Percentiles rank a stretch among this genome's conserved stretches.
Evolutionary conservation across 2,797 vertebrate species (phyloP).

Genomic region (Manis crassicaudata): DNA sequence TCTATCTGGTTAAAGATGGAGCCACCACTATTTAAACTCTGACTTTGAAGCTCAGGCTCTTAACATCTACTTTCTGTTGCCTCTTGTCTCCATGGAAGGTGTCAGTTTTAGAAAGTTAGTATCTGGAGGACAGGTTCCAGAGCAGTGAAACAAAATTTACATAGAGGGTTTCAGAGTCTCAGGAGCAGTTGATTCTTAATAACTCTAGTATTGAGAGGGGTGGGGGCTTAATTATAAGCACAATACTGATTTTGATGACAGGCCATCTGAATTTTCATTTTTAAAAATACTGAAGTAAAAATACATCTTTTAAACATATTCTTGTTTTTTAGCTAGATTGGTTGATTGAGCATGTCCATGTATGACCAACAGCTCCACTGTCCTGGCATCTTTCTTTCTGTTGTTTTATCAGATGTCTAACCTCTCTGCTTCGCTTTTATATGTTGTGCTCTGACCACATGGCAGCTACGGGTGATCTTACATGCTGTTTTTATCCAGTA

Average conservation of each 20-base stretch:
- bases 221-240: background rate
- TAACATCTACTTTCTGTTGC: background rate
- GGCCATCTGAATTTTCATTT: conserved; percentile 45
- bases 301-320: conserved; percentile 12
- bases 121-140: background rate
- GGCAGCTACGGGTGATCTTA: conserved; percentile 21
- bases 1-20: background rate
- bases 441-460: background rate
- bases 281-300: conserved; percentile 31
- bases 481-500: background rate
- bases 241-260: conserved; percentile 14
- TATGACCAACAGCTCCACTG: background rate
- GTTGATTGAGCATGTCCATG: background rate
- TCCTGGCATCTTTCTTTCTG: background rate
- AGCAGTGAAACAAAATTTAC: background rate
- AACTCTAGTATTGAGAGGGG: background rate
- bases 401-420: background rate
- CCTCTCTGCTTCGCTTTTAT: conserved; percentile 12
- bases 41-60: background rate
- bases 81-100: background rate
- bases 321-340: background rate
- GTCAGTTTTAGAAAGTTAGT: background rate
- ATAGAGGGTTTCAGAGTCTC: background rate
- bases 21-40: background rate
- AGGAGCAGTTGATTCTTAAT: background rate